These are phyloP conservation scores for Lagocephalus sceleratus DNA, from an alignment of 2,797 vertebrate species.

Conservation along the genomic window DNA sequence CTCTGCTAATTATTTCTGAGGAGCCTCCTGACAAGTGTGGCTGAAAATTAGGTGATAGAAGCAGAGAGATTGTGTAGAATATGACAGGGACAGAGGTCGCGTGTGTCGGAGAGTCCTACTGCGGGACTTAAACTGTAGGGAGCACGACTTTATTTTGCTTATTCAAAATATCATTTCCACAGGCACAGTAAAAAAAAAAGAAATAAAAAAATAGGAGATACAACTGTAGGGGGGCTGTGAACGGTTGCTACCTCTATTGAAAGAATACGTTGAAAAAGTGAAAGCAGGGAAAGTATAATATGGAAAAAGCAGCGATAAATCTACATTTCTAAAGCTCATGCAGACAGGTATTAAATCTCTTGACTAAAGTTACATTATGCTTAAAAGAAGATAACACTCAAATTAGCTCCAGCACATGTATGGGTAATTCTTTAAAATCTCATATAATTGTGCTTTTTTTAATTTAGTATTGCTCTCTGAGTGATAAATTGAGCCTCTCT, in stretches of 20 bases:
- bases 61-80: slow-evolving; percentile 7
- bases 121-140: slow-evolving; percentile 13
- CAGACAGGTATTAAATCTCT: no score
- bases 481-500: slow-evolving; percentile 11
- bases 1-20: slow-evolving; percentile 66
- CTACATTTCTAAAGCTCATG: no score
- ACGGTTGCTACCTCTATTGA: no score
- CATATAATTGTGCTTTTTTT: not conserved
- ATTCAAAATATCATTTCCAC: not conserved
- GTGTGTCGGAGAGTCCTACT: not conserved
- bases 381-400: no score
- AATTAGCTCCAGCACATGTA: no score
- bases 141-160: not conserved
- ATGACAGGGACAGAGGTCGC: slow-evolving; percentile 7
- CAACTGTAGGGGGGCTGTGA: not conserved
- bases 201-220: slow-evolving; percentile 17
- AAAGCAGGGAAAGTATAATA: no score
- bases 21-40: slow-evolving; percentile 48
- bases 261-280: no score
- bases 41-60: slow-evolving; percentile 34
- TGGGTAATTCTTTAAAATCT: no score
- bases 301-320: no score
- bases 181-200: not conserved
- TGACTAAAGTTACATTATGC: no score
- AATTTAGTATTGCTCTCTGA: slow-evolving; percentile 6